Evolutionary conservation across 1,140 invertebrate genomes (phyloP), one percentile per base, ranked within the genome.

Genomic region (Akabosia matsudoensis): DNA sequence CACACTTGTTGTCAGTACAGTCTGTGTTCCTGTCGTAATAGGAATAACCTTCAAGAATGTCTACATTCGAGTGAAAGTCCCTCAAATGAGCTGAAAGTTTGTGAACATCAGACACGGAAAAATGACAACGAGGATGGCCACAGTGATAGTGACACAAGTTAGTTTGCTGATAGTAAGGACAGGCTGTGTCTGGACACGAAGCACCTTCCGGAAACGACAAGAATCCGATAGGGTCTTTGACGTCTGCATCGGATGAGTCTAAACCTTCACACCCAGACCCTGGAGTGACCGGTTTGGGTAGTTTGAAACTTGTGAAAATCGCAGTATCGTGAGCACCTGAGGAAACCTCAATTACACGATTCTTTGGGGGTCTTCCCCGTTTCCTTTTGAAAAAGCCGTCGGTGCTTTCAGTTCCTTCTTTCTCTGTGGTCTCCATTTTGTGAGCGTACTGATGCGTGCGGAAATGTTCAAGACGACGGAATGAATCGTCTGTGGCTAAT

Each of bases 251-350:
- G 2, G 14, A 56, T 2, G 4, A 10, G 28, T 70, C 33, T 22
- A 72, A 2, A 16, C 70, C 37, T 72, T 24, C 70, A 34, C 22
- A 33, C 10, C 33, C 33, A 72, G 70, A 37, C 3, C 30, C 61
- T 2, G 61, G 61, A 10, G 61, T 67, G 1, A 67, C 24, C 13
- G 70, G 33, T 85, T 95, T 94, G 24, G 94, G 93, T 74, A 96
- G 86, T 84, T 96, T 96, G 83, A 96, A 96, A 80, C 93, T 95
- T 30, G 94, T 95, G 83, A 96, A 96, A 79, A 96, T 95, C 7
- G 94, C 94, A 14, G 61, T 67, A 85, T 96, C 93, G 7, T 81
- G 80, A 1, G 74, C 45, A 73, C 80, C 81, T 18, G 76, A 78
- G 14, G 78, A 79, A 18, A 78, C 77, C 88, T 96, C 94, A 70